Conservation (phyloP, 2,888 invertebrate species). For the Rhopalosiphum nymphaeae region DNA sequence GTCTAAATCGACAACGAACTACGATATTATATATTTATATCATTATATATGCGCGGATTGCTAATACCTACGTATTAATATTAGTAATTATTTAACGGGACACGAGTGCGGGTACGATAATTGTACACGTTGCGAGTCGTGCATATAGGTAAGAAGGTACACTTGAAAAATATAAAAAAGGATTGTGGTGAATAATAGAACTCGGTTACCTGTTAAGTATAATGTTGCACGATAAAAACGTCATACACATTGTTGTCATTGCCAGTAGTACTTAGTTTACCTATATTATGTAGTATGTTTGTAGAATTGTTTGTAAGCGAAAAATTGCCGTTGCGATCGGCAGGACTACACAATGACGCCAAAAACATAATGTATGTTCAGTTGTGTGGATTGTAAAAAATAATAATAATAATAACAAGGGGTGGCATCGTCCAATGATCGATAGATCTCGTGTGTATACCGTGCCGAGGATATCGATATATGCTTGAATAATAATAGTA, state of each 20-base stretch:
- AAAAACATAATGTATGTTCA: neutral
- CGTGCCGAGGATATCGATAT: neutral
- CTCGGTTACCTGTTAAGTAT: conserved; percentile 1
- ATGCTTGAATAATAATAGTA: neutral
- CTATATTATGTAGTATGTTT: neutral
- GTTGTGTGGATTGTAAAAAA: conserved; percentile 20
- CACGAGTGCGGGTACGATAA: neutral
- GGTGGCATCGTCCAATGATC: conserved; percentile 29
- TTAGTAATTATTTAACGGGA: neutral
- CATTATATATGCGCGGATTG: neutral
- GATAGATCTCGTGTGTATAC: neutral
- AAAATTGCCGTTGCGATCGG: conserved; percentile 10
- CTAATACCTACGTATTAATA: neutral
- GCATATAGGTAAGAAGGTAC: neutral
- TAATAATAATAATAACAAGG: conserved; percentile 25
- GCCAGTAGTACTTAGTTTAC: neutral
- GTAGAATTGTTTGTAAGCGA: neutral
- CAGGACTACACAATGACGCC: neutral
- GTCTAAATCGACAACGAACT: neutral
- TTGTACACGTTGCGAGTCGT: neutral
- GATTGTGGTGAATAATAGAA: neutral
- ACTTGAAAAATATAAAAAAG: neutral
- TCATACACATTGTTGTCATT: neutral
- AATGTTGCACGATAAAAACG: neutral
- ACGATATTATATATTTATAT: neutral